Base-by-base conservation (phyloP, 2,888 invertebrate genomes). In the Caenorhabditis uteleia region DNA sequence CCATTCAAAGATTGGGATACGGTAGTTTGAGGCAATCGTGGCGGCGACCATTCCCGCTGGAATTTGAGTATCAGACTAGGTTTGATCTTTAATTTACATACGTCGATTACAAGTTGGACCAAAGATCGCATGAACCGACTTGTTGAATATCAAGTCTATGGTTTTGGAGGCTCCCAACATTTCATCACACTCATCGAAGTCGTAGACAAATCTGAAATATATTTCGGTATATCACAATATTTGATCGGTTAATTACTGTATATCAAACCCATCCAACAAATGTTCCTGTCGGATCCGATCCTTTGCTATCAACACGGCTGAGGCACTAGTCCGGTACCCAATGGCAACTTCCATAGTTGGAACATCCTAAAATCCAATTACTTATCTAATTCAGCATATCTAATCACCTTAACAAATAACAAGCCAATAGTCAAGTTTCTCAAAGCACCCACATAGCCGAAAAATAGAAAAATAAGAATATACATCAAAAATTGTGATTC, bases 361-460 rank as follows among this genome's bases (percentile, higher is more conserved):
- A 8, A 55, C 61, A 43, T 61, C 50, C 34, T 10, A 47, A 55
- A 20, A 36, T 55, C 10, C 8, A 23, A 21, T 55, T 55, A 3
- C 42, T 55, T 0, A 4, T 29, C n/a, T n/a, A 20, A n/a, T n/a
- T n/a, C n/a, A n/a, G n/a, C n/a, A n/a, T n/a, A n/a, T n/a, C n/a
- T n/a, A n/a, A n/a, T n/a, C n/a, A n/a, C n/a, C n/a, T n/a, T n/a
- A n/a, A n/a, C n/a, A n/a, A n/a, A n/a, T n/a, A n/a, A n/a, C n/a
- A n/a, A n/a, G n/a, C n/a, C n/a, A n/a, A n/a, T n/a, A n/a, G n/a
- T n/a, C n/a, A n/a, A n/a, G n/a, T n/a, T n/a, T n/a, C n/a, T n/a
- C n/a, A n/a, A n/a, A n/a, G n/a, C n/a, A n/a, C n/a, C n/a, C n/a
- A n/a, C n/a, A n/a, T n/a, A n/a, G n/a, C n/a, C n/a, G n/a, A n/a